Conservation (phyloP, 1,140 invertebrate genomes). For the Acromyrmex charruanus region DNA sequence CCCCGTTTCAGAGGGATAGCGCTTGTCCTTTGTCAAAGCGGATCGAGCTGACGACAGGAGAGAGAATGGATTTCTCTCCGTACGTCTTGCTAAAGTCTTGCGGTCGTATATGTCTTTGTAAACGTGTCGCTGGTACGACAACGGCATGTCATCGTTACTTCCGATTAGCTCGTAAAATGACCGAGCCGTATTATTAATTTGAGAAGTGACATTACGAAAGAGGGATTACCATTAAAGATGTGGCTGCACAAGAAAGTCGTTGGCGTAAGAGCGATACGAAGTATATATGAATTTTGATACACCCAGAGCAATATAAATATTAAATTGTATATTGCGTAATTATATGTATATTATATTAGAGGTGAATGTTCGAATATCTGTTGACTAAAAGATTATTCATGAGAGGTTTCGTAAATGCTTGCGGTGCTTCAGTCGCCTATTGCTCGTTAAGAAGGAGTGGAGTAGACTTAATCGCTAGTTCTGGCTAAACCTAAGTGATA, state of each 20-base stretch:
- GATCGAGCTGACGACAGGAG: constrained; percentile 61
- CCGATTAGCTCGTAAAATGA: constrained; percentile 19
- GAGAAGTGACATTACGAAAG: constrained; percentile 12
- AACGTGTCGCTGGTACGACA: constrained; percentile 40
- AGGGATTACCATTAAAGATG: constrained; percentile 17
- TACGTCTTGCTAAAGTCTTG: constrained; percentile 48
- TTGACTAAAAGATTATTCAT: constrained; percentile 78
- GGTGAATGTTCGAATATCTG: constrained; percentile 64
- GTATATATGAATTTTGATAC: constrained; percentile 36
- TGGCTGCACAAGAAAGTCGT: constrained; percentile 28
- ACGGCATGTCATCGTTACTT: constrained; percentile 30
- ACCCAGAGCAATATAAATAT: constrained; percentile 50
- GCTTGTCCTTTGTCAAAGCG: constrained; percentile 56
- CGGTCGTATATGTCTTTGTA: constrained; percentile 47
- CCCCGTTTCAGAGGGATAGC: constrained; percentile 10
- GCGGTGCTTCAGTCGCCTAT: constrained; percentile 82
- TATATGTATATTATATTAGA: constrained; percentile 30
- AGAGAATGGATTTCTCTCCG: constrained; percentile 51
- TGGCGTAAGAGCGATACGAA: constrained; percentile 49
- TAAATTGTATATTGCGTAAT: constrained; percentile 47
- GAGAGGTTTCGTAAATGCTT: constrained; percentile 81
- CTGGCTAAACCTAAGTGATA: constrained; percentile 78
- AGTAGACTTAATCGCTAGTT: constrained; percentile 77
- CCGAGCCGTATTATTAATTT: constrained; percentile 12
- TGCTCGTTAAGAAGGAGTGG: constrained; percentile 74